Evolutionary conservation across 2,888 invertebrate species (phyloP), one percentile per base, ranked within the genome.

Genomic region (Drosophila phalerata): DNA sequence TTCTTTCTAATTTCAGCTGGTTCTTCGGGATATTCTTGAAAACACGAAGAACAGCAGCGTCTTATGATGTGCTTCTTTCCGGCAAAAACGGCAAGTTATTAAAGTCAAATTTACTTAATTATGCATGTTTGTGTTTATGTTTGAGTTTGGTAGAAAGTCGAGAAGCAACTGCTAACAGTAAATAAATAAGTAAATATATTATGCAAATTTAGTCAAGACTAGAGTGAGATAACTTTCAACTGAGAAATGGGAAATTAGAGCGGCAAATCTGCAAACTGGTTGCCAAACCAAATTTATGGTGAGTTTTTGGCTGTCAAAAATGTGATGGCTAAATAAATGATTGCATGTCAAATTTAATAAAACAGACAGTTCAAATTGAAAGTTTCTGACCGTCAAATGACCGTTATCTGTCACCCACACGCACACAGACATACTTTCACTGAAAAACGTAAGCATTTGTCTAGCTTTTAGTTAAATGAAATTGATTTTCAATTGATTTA

Each of bases 401-500:
- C 42, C 32, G n/a, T 28, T 40, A 2, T 15, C 19, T 22, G 19
- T 49, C 22, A 48, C 43, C 48, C 22, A 53, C 34, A 40, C 22
- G 51, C 2, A 64, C 9, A 47, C 17, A 28, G 28, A 13, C 19
- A 25, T 9, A 40, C 30, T 10, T 30, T 10, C 3, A 38, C 17
- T 49, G 53, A 42, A 52, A 72, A 69, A 40, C 45, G 61, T 47
- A 73, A 69, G 74, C 74, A 87, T 77, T 87, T 85, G 77, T 77
- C 71, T 62, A 69, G 78, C 88, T 83, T 83, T 86, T 77, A 88
- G 77, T 78, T 88, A 78, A 84, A 85, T 85, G 71, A 83, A 85
- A 84, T 85, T 77, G 81, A 83, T 79, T 85, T 86, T 73, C 81
- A 81, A 84, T 88, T 81, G 84, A 60, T 73, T 85, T 77, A 82